A percentile compares a stretch with the other conserved stretches of the same genome.
phyloP scores from a whole-genome alignment of 2,888 invertebrate species.

The Sicus ferrugineus region DNA sequence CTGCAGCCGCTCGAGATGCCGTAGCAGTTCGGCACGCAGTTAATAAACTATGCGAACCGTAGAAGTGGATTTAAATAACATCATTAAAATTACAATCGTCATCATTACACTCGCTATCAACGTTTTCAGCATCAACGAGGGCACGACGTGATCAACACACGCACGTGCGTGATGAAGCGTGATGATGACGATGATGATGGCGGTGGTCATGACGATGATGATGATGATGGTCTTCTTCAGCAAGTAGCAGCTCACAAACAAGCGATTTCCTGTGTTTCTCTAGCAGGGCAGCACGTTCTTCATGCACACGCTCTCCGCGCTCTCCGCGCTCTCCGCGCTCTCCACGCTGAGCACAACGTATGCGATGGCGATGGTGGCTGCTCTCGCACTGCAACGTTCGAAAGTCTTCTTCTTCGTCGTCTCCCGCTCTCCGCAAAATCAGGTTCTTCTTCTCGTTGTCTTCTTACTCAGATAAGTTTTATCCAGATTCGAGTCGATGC shows the following conservation, averaged over 20 bases:
- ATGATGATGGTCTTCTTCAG: slow-evolving; percentile 6
- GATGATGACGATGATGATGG: slow-evolving; percentile 26
- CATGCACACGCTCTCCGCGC: slow-evolving; percentile 2
- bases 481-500: too few relatives aligned
- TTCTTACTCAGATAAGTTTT: too few relatives aligned
- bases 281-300: slow-evolving; percentile 19
- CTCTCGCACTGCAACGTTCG: too few relatives aligned
- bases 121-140: too few relatives aligned
- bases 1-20: neutral
- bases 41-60: slow-evolving; percentile 10
- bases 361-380: slow-evolving; percentile 19
- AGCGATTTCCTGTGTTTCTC: slow-evolving; percentile 41
- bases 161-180: neutral
- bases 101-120: neutral
- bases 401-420: too few relatives aligned
- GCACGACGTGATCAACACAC: too few relatives aligned
- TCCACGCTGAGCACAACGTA: too few relatives aligned
- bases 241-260: slow-evolving; percentile 37
- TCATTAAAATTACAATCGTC: neutral
- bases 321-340: too few relatives aligned
- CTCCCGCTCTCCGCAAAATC: neutral
- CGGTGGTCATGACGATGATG: slow-evolving; percentile 18
- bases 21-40: neutral
- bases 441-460: neutral
- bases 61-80: slow-evolving; percentile 12